Evolutionary conservation across 2,888 invertebrate genomes (phyloP).

Genomic region (Priapulus caudatus): DNA sequence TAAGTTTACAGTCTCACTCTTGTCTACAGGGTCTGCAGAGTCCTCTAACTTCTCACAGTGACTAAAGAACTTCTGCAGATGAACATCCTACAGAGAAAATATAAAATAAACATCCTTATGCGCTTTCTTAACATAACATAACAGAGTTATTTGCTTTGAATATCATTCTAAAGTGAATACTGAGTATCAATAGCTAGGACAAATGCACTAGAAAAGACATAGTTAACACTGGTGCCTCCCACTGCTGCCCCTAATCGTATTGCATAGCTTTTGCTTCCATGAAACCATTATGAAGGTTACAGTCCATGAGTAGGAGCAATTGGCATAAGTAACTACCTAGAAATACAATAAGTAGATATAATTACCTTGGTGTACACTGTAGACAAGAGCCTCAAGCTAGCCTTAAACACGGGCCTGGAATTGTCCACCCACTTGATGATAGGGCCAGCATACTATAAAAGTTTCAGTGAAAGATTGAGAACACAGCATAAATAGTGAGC

Average conservation of each 20-base stretch:
- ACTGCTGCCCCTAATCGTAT: too few relatives aligned
- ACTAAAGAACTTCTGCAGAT: conserved; percentile 72
- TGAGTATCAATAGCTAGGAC: too few relatives aligned
- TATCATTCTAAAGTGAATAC: too few relatives aligned
- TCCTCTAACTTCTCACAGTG: conserved; percentile 68
- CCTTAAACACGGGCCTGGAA: conserved; percentile 72
- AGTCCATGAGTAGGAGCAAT: too few relatives aligned
- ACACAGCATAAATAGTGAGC: conserved; percentile 2
- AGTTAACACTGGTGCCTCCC: too few relatives aligned
- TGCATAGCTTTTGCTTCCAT: too few relatives aligned
- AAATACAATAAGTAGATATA: too few relatives aligned
- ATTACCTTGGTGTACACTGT: conserved; percentile 65
- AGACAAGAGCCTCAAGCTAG: conserved; percentile 69
- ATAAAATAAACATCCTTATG: conserved; percentile 4
- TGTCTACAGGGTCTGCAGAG: conserved; percentile 44
- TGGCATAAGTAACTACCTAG: too few relatives aligned
- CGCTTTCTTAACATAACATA: conserved; percentile 5
- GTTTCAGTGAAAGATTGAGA: too few relatives aligned
- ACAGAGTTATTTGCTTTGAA: too few relatives aligned
- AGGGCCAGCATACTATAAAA: conserved; percentile 60
- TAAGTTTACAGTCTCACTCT: conserved; percentile 63
- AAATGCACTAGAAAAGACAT: too few relatives aligned
- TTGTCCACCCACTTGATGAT: conserved; percentile 89
- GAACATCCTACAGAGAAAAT: conserved; percentile 50
- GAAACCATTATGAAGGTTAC: too few relatives aligned